phyloP scores from a whole-genome alignment of 2,888 invertebrate genomes.

The Gymnosoma rotundatum region DNA sequence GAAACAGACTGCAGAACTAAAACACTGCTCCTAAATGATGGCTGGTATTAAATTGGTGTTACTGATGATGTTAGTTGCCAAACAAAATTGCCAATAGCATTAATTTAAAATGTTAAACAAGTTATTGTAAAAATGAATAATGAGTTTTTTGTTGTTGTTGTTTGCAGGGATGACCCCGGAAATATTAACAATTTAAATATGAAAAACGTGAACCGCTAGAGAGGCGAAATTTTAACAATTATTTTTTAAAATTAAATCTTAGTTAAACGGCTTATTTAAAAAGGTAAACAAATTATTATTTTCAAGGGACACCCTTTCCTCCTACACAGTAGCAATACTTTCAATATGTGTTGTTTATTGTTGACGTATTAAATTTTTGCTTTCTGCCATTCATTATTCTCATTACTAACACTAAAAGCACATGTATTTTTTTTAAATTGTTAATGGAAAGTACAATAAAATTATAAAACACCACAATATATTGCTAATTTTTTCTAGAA shows the following conservation, averaged over 20 bases:
- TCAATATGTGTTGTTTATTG: constrained; percentile 5
- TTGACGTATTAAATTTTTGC: constrained; percentile 7
- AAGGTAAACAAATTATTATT: background rate
- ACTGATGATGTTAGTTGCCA: constrained; percentile 45
- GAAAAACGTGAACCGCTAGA: background rate
- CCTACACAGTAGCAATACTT: background rate
- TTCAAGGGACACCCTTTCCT: constrained; percentile 13
- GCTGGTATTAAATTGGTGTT: constrained; percentile 26
- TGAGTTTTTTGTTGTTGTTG: constrained; percentile 15
- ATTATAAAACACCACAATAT: constrained; percentile 4
- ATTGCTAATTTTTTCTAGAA: constrained; percentile 46
- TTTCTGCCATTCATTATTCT: constrained; percentile 13
- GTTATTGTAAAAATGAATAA: constrained; percentile 54
- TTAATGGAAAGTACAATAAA: background rate
- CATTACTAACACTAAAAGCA: constrained; percentile 5
- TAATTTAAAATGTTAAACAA: constrained; percentile 59
- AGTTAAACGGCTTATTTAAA: too few species aligned
- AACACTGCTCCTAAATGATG: constrained; percentile 5
- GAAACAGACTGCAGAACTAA: background rate
- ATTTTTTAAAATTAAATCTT: too few species aligned
- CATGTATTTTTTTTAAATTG: background rate
- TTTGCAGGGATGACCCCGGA: background rate
- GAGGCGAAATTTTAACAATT: too few species aligned
- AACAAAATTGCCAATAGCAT: constrained; percentile 53
- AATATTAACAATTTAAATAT: background rate